Evolutionary conservation across 2,113 vertebrate species (phyloP).

Genomic region (Donacobius atricapilla): DNA sequence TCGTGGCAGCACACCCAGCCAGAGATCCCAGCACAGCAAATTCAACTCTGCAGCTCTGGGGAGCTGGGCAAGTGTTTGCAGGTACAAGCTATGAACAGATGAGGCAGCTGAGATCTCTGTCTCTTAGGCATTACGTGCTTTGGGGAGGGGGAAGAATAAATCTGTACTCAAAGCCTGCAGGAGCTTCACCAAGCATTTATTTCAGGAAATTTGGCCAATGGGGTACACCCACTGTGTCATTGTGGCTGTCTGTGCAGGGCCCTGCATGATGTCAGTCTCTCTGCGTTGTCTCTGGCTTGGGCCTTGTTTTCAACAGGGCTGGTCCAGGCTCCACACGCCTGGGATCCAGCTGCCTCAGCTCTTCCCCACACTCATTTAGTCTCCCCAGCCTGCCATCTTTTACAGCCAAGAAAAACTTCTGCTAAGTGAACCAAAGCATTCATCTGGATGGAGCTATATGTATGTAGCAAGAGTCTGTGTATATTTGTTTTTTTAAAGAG

Average conservation of each 20-base stretch:
- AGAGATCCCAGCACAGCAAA: not conserved
- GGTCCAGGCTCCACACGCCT: not conserved
- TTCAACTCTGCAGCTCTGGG: not conserved
- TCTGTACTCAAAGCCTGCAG: not conserved
- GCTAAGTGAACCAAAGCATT: slow-evolving; percentile 54
- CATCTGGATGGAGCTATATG: slow-evolving; percentile 20
- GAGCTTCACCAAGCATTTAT: not conserved
- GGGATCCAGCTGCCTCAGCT: not conserved
- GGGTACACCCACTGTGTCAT: not conserved
- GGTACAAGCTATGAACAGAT: not conserved
- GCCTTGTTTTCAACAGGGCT: not conserved
- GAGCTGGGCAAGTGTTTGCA: not conserved
- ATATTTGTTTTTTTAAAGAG: not conserved
- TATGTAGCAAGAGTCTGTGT: not conserved
- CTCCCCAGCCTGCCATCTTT: slow-evolving; percentile 28
- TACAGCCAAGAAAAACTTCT: slow-evolving; percentile 52
- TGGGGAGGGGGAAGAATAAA: not conserved
- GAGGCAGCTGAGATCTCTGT: not conserved
- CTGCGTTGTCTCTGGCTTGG: slow-evolving; percentile 3
- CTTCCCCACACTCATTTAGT: not conserved
- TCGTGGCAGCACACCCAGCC: accelerated
- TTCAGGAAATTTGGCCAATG: not conserved
- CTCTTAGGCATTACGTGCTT: not conserved
- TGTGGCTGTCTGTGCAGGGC: not conserved
- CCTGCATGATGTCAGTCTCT: not conserved